phyloP scores from a whole-genome alignment of 2,888 invertebrate genomes.

The Stenichneumon culpator region DNA sequence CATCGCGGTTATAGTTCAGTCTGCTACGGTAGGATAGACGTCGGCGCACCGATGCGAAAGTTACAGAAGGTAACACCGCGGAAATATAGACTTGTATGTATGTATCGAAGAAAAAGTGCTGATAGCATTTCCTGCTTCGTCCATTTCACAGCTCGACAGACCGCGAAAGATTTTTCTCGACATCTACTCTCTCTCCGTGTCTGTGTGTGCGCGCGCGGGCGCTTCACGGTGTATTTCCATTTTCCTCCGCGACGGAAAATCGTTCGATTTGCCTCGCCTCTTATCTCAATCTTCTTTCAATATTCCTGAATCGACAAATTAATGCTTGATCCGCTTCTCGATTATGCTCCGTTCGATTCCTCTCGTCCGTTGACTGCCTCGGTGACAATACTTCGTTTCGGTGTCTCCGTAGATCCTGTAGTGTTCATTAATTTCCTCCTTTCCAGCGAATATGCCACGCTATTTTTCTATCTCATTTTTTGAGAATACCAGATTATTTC shows the following conservation, averaged over 20 bases:
- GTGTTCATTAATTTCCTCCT: not conserved
- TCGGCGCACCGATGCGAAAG: conserved; percentile 13
- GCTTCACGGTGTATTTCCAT: not conserved
- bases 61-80: conserved; percentile 8
- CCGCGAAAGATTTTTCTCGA: conserved; percentile 38
- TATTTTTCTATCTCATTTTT: conserved; percentile 8
- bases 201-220: not conserved
- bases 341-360: conserved; percentile 12
- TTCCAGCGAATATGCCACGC: not conserved
- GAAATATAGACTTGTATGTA: conserved; percentile 20
- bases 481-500: conserved; percentile 17
- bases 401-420: not conserved
- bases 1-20: conserved; percentile 9
- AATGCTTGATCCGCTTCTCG: conserved; percentile 34
- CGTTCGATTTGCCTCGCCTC: not conserved
- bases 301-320: conserved; percentile 34
- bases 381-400: conserved; percentile 16
- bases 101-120: conserved; percentile 38
- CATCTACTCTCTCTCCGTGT: not conserved
- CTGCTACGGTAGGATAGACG: not conserved
- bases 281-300: conserved; percentile 4
- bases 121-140: conserved; percentile 39
- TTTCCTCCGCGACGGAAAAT: not conserved
- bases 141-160: conserved; percentile 58
- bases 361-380: conserved; percentile 3